Percentiles rank a stretch among this genome's conserved stretches.
These are phyloP conservation scores for Recurvirostra avosetta DNA, from an alignment of 2,113 vertebrate genomes.

Conservation along the genomic window DNA sequence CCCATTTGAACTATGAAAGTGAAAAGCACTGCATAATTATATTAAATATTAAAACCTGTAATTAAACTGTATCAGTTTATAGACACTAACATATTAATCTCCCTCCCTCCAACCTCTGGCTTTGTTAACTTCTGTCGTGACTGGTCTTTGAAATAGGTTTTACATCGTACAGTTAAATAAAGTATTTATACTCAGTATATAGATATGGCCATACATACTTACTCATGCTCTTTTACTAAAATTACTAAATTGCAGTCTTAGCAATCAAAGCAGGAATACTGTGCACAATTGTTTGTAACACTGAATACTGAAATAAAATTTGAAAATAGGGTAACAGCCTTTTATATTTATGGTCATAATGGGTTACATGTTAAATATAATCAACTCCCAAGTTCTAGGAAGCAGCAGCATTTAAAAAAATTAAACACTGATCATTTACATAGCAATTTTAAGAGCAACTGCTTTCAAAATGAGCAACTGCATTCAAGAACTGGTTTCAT, in stretches of 20 bases:
- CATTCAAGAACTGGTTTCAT: background rate
- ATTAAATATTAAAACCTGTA: too few species aligned
- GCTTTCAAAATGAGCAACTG: background rate
- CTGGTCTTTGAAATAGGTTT: too few species aligned
- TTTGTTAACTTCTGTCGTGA: too few species aligned
- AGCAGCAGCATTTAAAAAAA: background rate
- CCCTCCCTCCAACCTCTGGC: too few species aligned
- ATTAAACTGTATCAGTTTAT: too few species aligned
- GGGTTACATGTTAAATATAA: background rate
- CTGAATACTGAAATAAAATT: background rate
- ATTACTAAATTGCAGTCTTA: background rate
- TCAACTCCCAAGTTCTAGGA: background rate
- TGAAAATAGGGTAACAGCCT: background rate
- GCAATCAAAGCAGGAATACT: background rate
- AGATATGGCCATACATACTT: background rate
- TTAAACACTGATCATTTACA: background rate
- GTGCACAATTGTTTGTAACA: background rate
- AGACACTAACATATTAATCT: too few species aligned
- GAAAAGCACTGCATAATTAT: too few species aligned
- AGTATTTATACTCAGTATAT: background rate
- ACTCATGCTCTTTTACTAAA: background rate
- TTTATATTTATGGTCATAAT: background rate
- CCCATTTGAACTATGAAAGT: too few species aligned
- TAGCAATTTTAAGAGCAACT: background rate
- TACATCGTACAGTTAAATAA: too few species aligned